Conservation (phyloP, 1,140 invertebrate genomes). For the Achatina immaculata region DNA sequence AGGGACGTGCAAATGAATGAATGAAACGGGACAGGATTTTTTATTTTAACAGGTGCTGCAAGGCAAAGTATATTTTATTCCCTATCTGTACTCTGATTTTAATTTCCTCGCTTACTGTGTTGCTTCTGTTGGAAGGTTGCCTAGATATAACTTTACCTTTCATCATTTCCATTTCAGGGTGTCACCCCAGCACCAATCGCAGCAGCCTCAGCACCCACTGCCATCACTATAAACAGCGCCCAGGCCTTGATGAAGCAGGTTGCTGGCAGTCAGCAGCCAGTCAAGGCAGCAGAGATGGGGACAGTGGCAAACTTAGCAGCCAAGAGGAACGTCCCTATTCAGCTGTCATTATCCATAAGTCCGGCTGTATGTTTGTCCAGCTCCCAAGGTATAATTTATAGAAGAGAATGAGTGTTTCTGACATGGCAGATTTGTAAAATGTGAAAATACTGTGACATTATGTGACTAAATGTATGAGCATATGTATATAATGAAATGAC, state of each 20-base stretch:
- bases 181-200: not conserved
- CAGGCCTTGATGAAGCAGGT: constrained; percentile 54
- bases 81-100: too few relatives aligned
- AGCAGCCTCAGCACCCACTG: constrained; percentile 39
- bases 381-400: constrained; percentile 10
- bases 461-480: too few relatives aligned
- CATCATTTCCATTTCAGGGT: constrained; percentile 9
- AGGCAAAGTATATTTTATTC: too few relatives aligned
- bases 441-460: too few relatives aligned
- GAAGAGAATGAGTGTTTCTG: not conserved
- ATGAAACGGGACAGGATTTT: too few relatives aligned
- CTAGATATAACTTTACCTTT: too few relatives aligned
- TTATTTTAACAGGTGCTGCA: too few relatives aligned
- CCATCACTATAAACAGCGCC: constrained; percentile 48
- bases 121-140: too few relatives aligned
- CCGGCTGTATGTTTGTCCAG: constrained; percentile 41
- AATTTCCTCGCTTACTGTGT: too few relatives aligned
- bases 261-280: constrained; percentile 38
- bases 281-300: constrained; percentile 32
- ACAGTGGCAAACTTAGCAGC: constrained; percentile 39
- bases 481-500: too few relatives aligned
- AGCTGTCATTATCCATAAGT: constrained; percentile 59
- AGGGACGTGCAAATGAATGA: too few relatives aligned
- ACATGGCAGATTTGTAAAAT: not conserved
- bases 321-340: constrained; percentile 61